Base-by-base conservation (phyloP, 1,140 invertebrate genomes). In the Saccostrea glomerata region DNA sequence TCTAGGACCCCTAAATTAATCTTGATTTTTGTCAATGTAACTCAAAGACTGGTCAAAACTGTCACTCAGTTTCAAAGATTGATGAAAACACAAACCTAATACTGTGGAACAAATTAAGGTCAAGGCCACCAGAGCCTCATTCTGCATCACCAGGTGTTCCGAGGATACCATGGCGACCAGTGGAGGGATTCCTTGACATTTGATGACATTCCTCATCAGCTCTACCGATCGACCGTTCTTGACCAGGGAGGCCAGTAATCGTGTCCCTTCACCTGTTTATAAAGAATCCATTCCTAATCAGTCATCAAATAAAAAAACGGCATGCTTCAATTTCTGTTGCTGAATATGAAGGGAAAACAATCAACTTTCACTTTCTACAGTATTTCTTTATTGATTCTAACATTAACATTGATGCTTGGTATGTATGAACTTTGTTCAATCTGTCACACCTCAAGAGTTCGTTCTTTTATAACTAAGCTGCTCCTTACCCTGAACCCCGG, bases 61-160 rank as follows among this genome's bases (percentile, higher is more conserved):
- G 9, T 47, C 47, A 6, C 2, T 9, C 47, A 47, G 6, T 47
- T 47, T 47, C 47, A 7, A 47, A 47, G 47, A 0, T 6, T 7
- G 9, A 47, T 47, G 6, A 47, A 7, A 47, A 47, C 17, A 90
- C 88, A 89, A 88, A 94, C 94, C 94, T 87, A 94, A 85, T 56
- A 94, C 89, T 84, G 91, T 89, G 2, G 92, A 90, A 25, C 91
- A 90, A 82, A 95, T 93, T 36, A 95, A 88, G 11, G 93, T 94
- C 58, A 95, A 89, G 30, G 95, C 94, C n/a, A 95, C 88, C 11
- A 95, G 90, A 30, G 98, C 97, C 95, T 98, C 98, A 93, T 97
- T 98, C 93, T 98, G 97, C 98, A 98, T 98, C 0, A 98, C 96
- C 15, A 96, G 94, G 95, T 98, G 97, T 91, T 97, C 97, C 6